phyloP scores from a whole-genome alignment of 2,797 vertebrate species.

The Malacoraja senta region DNA sequence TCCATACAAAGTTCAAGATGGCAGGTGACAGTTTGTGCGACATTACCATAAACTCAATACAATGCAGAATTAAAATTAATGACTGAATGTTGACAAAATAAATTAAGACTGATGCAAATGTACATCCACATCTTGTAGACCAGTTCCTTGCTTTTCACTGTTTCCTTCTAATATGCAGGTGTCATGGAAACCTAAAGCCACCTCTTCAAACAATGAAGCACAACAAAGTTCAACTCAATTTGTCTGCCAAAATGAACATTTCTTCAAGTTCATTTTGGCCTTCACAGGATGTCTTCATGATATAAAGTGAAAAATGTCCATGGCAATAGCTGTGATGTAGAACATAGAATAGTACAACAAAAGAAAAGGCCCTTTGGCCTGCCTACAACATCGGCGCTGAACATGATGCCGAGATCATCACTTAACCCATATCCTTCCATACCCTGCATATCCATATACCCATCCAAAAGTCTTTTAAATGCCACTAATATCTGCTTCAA shows the following conservation, averaged over 20 bases:
- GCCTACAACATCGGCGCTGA: too few relatives aligned
- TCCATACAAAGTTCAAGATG: background rate
- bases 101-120: background rate
- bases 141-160: background rate
- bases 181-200: background rate
- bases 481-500: too few relatives aligned
- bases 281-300: background rate
- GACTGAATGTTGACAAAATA: background rate
- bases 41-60: background rate
- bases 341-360: too few relatives aligned
- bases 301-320: background rate
- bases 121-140: background rate
- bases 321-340: background rate
- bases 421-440: too few relatives aligned
- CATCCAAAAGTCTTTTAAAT: too few relatives aligned
- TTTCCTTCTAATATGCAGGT: background rate
- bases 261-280: background rate
- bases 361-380: too few relatives aligned
- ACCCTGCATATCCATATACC: too few relatives aligned
- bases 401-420: too few relatives aligned
- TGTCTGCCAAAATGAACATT: background rate
- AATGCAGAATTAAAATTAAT: background rate
- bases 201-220: background rate
- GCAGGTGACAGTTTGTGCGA: background rate
- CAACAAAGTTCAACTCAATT: background rate